These are phyloP conservation scores for Halictus quadricinctus DNA, from an alignment of 2,888 invertebrate genomes.

Conservation along the genomic window DNA sequence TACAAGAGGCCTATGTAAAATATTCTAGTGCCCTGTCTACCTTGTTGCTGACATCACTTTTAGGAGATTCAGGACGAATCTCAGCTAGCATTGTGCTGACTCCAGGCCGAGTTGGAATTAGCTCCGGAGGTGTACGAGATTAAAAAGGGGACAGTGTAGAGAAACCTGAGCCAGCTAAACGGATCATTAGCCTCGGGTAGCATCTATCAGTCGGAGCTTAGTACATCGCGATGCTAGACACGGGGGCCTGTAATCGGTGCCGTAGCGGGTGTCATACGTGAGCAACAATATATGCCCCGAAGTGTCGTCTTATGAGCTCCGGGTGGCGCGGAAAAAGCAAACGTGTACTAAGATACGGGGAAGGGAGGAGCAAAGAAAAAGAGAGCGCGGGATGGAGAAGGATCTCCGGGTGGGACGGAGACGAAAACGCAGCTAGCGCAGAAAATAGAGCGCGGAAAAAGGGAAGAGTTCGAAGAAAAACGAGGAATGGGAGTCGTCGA, in stretches of 20 bases:
- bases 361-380: not conserved
- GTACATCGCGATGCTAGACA: not conserved
- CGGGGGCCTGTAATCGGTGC: not conserved
- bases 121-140: not conserved
- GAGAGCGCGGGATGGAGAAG: not conserved
- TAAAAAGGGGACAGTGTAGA: not conserved
- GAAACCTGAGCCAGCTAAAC: not conserved
- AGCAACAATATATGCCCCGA: slow-evolving; percentile 8
- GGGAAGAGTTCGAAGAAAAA: slow-evolving; percentile 15
- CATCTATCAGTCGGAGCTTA: not conserved
- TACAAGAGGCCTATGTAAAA: not conserved
- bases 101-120: not conserved
- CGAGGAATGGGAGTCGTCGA: slow-evolving; percentile 23
- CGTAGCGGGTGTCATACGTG: not conserved
- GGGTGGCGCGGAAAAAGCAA: not conserved
- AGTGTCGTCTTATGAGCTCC: slow-evolving; percentile 17
- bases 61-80: not conserved
- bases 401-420: slow-evolving; percentile 3
- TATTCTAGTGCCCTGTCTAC: not conserved
- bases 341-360: slow-evolving; percentile 20
- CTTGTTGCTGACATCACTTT: not conserved
- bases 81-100: not conserved
- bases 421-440: not conserved
- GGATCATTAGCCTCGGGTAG: not conserved
- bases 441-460: slow-evolving; percentile 7